Conservation (phyloP, 2,797 vertebrate species). For the Pseudomugil tenellus region DNA sequence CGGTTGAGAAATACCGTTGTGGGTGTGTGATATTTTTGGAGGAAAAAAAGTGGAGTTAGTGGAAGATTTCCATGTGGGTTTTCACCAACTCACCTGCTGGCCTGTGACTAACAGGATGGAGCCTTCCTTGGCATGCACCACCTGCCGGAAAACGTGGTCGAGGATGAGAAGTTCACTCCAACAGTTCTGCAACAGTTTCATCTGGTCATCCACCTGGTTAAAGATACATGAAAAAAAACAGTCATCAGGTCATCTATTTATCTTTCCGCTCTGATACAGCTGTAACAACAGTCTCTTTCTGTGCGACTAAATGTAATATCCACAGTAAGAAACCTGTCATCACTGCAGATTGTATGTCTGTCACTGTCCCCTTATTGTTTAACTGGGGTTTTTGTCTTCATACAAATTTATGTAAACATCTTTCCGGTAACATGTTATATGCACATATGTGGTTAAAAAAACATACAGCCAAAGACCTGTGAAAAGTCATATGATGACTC, state of each 20-base stretch:
- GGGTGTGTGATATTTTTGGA: constrained; percentile 18
- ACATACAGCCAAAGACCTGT: background rate
- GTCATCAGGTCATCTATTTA: constrained; percentile 18
- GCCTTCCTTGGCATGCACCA: constrained; percentile 95
- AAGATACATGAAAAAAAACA: constrained; percentile 27
- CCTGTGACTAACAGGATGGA: constrained; percentile 96
- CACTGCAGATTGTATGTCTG: constrained; percentile 13
- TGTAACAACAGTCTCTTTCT: constrained; percentile 17
- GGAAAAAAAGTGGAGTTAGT: background rate
- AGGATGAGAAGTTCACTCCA: constrained; percentile 99
- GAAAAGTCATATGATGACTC: background rate
- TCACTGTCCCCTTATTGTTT: constrained; percentile 13
- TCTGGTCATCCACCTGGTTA: constrained; percentile 96
- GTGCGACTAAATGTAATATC: constrained; percentile 14
- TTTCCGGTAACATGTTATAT: constrained; percentile 2
- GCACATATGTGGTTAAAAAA: background rate
- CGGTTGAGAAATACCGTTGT: constrained; percentile 45
- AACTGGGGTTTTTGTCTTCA: constrained; percentile 6
- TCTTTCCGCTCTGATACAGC: constrained; percentile 17
- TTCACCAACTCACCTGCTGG: constrained; percentile 89
- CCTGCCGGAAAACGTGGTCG: constrained; percentile 97
- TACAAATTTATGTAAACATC: background rate
- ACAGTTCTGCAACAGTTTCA: constrained; percentile 99
- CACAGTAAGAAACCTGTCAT: constrained; percentile 13
- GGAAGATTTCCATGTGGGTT: background rate